Evolutionary conservation across 2,888 invertebrate genomes (phyloP), one percentile per base, ranked within the genome.

Genomic region (Aplocera efformata): DNA sequence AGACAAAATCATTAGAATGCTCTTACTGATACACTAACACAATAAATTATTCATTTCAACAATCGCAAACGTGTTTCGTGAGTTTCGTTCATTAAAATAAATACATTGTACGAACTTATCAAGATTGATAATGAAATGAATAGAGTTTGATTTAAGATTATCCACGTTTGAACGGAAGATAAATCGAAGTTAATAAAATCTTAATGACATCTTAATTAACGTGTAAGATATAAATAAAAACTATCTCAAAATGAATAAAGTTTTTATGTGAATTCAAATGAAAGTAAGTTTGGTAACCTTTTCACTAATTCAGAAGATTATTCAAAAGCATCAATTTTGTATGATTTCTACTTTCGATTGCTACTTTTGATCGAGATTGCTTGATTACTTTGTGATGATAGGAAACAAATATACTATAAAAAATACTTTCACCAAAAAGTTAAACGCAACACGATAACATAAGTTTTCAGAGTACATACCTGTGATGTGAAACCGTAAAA

Each of bases 201-300:
- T 47, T 32, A 34, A 24, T 11, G 40, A 44, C 20, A 27, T 27
- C 20, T 33, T 37, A 37, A 31, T n/a, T n/a, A n/a, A n/a, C n/a
- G n/a, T n/a, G 41, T 45, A 32, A 50, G 48, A 48, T 50, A 49
- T 36, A 50, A 56, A 53, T 51, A 34, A 43, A n/a, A 34, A 36
- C 38, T 42, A 42, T 42, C 44, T 52, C 40, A 39, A 48, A 24
- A 50, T 51, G 38, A 48, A 50, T 49, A 41, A 53, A 48, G 47
- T 32, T 23, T 34, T 44, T 45, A 49, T 43, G 50, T 39, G 39
- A 53, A 50, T 53, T 34, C 46, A 49, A 50, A 48, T 38, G 52
- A 55, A 50, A 50, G 48, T 48, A 45, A 48, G 52, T 52, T 38
- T 35, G 38, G 41, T 45, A 44, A 52, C 50, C 48, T 50, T 46